Conservation (phyloP, 2,888 invertebrate species). For the Ligdia adustata region DNA sequence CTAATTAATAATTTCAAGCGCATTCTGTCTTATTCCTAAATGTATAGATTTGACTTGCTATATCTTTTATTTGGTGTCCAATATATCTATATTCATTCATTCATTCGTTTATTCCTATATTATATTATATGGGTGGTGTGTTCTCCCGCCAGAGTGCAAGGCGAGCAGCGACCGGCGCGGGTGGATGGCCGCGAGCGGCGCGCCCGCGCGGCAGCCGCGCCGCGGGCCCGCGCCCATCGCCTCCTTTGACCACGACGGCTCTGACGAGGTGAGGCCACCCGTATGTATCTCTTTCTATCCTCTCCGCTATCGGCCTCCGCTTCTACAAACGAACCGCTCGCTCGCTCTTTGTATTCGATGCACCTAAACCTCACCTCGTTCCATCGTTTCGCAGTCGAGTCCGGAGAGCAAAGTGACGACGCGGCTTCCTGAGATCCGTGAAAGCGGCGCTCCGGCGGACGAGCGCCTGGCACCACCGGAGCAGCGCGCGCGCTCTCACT, state of each 20-base stretch:
- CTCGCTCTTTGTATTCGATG: background rate
- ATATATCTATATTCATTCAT: no score
- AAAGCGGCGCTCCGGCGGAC: conserved; percentile 57
- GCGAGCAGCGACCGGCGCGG: conserved; percentile 10
- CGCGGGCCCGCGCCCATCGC: conserved; percentile 97
- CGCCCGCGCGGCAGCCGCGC: conserved; percentile 86
- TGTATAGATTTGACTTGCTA: no score
- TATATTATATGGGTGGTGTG: background rate
- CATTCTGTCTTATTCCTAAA: no score
- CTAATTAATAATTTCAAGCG: no score
- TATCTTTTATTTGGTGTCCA: no score
- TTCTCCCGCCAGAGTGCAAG: background rate
- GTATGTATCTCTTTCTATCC: conserved; percentile 77
- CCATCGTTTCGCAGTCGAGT: conserved; percentile 80
- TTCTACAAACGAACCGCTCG: conserved; percentile 8
- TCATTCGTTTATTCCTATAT: no score
- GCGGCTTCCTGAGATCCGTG: conserved; percentile 75
- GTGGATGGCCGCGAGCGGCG: conserved; percentile 55
- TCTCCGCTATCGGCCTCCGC: background rate
- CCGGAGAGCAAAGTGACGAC: conserved; percentile 83
- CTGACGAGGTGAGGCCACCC: conserved; percentile 88
- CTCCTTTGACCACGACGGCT: conserved; percentile 94
- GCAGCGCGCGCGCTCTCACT: conserved; percentile 72
- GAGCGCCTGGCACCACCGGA: conserved; percentile 52
- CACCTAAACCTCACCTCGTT: no score